Base-by-base conservation (phyloP, 1,140 invertebrate species). In the Zaprionus davidi region DNA sequence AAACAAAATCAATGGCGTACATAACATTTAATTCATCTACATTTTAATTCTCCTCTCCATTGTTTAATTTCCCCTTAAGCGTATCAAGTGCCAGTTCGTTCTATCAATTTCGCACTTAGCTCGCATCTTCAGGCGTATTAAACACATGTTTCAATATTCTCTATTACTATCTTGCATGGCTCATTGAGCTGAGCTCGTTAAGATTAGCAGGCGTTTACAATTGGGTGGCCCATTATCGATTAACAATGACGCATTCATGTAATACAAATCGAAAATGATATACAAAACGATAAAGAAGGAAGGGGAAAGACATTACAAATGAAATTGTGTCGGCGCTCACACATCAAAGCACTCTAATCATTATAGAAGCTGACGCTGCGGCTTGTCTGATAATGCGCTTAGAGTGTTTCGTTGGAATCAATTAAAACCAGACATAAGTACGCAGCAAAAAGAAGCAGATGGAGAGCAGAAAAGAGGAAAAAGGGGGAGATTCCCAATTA, bases 341-440 rank as follows among this genome's bases (percentile, higher is more conserved):
- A 87, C 62, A 81, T 84, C 76, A 88, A 84, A 84, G 85, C 71
- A 58, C 76, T 79, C 69, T 79, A 90, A 81, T 88, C 85, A 82
- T 90, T 84, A 81, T 81, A n/a, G 78, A 71, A 76, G 75, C 74
- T 74, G 80, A 84, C 71, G 63, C 70, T 31, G 65, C 60, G 65
- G 58, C 58, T 51, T 24, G 68, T 67, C 53, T 58, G 79, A 56
- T 79, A 88, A 84, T 60, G 59, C 59, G 71, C 84, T 81, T 71
- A 76, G 71, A 63, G 64, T 90, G 73, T 70, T 88, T 71, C 78
- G 76, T 77, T 70, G 81, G 71, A 85, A 90, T 90, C 85, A 88
- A 88, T 88, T 90, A 88, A 84, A 90, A 69, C 71, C 68, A 76
- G 58, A 62, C 63, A 46, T 36, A 51, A 64, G 62, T 58, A 49